Conservation (phyloP, 2,888 invertebrate genomes). For the Junonia oenone region DNA sequence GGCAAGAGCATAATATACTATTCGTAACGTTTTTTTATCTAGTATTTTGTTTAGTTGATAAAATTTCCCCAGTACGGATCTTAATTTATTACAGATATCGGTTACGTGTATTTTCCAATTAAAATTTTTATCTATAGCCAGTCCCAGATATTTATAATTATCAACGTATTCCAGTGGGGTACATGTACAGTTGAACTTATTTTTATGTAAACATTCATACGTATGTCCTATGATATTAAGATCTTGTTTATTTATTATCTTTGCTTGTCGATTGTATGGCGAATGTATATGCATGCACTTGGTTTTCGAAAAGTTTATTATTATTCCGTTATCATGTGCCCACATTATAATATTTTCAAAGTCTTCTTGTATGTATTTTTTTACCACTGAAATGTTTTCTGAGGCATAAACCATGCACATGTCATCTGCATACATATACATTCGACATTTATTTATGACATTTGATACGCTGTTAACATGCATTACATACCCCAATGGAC, state of each 20-base stretch:
- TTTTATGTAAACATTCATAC: conserved; percentile 18
- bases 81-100: background rate
- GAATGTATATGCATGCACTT: conserved; percentile 18
- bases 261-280: conserved; percentile 8
- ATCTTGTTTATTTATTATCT: background rate
- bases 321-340: conserved; percentile 26
- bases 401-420: conserved; percentile 23
- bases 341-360: conserved; percentile 19
- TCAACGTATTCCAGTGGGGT: background rate
- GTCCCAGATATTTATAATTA: background rate
- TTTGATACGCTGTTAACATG: conserved; percentile 26
- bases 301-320: conserved; percentile 18
- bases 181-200: background rate
- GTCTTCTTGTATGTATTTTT: conserved; percentile 9
- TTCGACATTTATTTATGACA: conserved; percentile 18
- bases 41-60: background rate
- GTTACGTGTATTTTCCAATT: background rate
- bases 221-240: conserved; percentile 16
- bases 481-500: conserved; percentile 26
- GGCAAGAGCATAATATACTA: background rate
- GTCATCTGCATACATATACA: conserved; percentile 30
- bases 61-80: background rate
- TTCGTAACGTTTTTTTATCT: background rate
- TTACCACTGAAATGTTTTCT: background rate
- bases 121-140: background rate